Conservation (phyloP, 2,888 invertebrate species). For the Drosophila glabriapex region DNA sequence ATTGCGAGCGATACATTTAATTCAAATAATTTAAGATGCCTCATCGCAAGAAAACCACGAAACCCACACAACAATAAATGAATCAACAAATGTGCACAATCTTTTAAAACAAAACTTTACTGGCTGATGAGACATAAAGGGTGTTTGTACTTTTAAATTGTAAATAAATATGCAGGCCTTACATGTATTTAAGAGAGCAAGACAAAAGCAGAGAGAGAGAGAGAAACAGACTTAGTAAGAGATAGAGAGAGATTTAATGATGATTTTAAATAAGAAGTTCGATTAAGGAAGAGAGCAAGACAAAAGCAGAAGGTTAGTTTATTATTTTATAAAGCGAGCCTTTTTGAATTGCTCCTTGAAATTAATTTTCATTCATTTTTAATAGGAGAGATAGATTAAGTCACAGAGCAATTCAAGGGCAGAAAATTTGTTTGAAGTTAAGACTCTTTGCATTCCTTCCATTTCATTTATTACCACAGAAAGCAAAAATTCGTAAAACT, state of each 20-base stretch:
- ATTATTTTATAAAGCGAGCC: not conserved
- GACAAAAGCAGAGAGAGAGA: not conserved
- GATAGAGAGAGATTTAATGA: not conserved
- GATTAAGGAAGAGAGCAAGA: not conserved
- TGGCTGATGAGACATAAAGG: conserved; percentile 7
- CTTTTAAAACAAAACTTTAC: not conserved
- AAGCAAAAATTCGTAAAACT: not conserved
- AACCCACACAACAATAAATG: conserved; percentile 30
- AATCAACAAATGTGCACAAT: conserved; percentile 17
- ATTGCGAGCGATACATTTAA: conserved; percentile 58
- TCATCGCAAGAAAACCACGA: conserved; percentile 57
- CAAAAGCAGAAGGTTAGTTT: not conserved
- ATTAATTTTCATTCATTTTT: not conserved
- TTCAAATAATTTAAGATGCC: conserved; percentile 58
- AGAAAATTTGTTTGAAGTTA: not conserved
- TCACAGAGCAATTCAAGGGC: not conserved
- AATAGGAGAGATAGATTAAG: not conserved
- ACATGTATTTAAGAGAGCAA: not conserved
- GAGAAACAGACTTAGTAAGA: not conserved
- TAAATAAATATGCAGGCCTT: not conserved
- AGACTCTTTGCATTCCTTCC: not conserved
- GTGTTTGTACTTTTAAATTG: not conserved
- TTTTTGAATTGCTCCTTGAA: not conserved
- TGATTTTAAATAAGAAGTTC: not conserved
- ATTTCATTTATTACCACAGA: not conserved